Conservation (phyloP, 2,888 invertebrate species). For the Brassicogethes aeneus region DNA sequence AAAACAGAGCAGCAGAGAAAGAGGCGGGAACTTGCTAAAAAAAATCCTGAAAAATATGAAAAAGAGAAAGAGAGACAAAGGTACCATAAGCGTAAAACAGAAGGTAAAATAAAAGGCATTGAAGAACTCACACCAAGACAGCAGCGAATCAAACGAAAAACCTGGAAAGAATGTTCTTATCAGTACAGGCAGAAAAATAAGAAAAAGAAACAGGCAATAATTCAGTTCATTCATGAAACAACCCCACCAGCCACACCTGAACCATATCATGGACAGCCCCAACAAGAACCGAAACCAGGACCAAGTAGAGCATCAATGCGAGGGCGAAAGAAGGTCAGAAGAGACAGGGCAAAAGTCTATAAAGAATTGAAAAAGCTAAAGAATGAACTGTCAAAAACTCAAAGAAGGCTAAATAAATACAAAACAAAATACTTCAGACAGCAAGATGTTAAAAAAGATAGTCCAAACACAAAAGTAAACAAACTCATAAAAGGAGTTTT, state of each 20-base stretch:
- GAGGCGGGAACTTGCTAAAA: too few species aligned
- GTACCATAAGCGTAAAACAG: too few species aligned
- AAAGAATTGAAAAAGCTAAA: not conserved
- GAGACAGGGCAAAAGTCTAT: not conserved
- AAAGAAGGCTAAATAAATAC: not conserved
- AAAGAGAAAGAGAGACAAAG: too few species aligned
- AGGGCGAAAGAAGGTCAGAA: not conserved
- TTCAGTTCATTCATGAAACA: not conserved
- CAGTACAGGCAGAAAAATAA: too few species aligned
- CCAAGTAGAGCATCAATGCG: not conserved
- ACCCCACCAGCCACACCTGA: not conserved
- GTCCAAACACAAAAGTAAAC: not conserved
- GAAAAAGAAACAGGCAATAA: not conserved
- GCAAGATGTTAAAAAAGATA: not conserved
- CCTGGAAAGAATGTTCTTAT: too few species aligned
- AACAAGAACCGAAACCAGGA: too few species aligned
- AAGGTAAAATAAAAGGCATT: too few species aligned
- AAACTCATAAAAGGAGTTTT: not conserved
- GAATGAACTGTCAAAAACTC: not conserved
- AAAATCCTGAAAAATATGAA: too few species aligned
- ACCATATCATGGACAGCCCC: not conserved
- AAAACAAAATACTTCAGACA: not conserved
- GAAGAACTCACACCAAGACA: too few species aligned
- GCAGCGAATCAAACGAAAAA: too few species aligned
- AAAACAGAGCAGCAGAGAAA: too few species aligned